Evolutionary conservation across 1,140 invertebrate genomes (phyloP), one percentile per base, ranked within the genome.

Genomic region (Zaprionus ornatus): DNA sequence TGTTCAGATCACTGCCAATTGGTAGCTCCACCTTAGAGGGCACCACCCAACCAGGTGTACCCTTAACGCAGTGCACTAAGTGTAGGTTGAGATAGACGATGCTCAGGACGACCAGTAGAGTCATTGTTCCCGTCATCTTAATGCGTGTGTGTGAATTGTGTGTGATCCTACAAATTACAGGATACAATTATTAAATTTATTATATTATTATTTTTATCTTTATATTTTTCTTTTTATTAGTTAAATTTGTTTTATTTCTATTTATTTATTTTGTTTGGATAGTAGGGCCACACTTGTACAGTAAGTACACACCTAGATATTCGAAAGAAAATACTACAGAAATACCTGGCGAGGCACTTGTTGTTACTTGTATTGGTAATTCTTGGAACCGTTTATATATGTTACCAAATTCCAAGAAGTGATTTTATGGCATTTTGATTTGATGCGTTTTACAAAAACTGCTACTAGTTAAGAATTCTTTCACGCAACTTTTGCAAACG

Each of bases 381-480:
- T 88, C 84, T 88, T 57, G 68, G 78, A 86, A 88, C 80, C 77
- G 85, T 88, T 88, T 87, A 88, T 88, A 76, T 82, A 76, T 78
- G 80, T 75, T 79, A 70, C 67, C 74, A 63, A 80, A 80, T 88
- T 88, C 84, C 84, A 76, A 79, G 84, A 88, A 88, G 27, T 77
- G 68, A 66, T 79, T 84, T 70, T 84, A 88, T 90, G 78, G 78
- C 85, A 90, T 88, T 80, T 84, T 72, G 74, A 61, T 77, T 72
- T 37, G 19, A 27, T 37, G 27, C 67, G 57, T 32, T 59, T 52
- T 29, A 57, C 50, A 65, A 42, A 17, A 32, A 56, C 64, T 42
- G 19, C 10, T 52, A 3, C 50, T 65, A 25, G 13, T 48, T 40
- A 27, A 23, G 10, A 35, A 25, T 60, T 48, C 29, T 23, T 45